Base-by-base conservation (phyloP, 1,140 invertebrate genomes). In the Trinorchestia longiramus region DNA sequence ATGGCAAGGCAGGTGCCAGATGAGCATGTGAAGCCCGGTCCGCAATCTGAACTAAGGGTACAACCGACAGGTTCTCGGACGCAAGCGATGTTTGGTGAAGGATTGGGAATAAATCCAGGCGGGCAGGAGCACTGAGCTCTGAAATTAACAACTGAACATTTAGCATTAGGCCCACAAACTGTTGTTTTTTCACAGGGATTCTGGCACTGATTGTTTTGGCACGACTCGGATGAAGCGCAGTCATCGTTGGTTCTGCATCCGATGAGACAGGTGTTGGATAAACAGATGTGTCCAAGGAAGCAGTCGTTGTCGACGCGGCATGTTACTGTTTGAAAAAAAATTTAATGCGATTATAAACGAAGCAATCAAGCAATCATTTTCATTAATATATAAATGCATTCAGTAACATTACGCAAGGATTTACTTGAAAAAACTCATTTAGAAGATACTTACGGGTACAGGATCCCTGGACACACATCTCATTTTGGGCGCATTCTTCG, bases 251-350 rank as follows among this genome's bases (percentile, higher is more conserved):
- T 98, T 96, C 98, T 98, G 97, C 99, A 99, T 23, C 99, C 99
- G 97, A 98, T 98, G 94, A 98, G 98, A 97, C 99, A 99, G 97
- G 98, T 98, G 97, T 99, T 99, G 96, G 98, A 98, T 45, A 99
- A 97, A 97, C 99, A 99, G 96, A 99, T 98, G 97, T 99, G 98
- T 28, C 99, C 99, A 28, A 99, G 97, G 98, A 99, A 99, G 97
- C 99, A 99, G 97, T 99, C 99, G 96, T 99, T 99, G 97, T 99
- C 98, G 0, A 99, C 98, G 95, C 98, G 98, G 97, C 99, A 99
- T 1, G 99, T 99, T 45, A 99, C 98, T 98, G 97, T 96, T 97
- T 97, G 97, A 15, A 92, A 57, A 88, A 43, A 47, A 19, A 62
- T 6, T 90, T 42, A 43, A 41, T 42, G 11, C 36, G 11, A 45